Evolutionary conservation across 2,888 invertebrate species (phyloP), one percentile per base, ranked within the genome.

Genomic region (Pandemis cinnamomeana): DNA sequence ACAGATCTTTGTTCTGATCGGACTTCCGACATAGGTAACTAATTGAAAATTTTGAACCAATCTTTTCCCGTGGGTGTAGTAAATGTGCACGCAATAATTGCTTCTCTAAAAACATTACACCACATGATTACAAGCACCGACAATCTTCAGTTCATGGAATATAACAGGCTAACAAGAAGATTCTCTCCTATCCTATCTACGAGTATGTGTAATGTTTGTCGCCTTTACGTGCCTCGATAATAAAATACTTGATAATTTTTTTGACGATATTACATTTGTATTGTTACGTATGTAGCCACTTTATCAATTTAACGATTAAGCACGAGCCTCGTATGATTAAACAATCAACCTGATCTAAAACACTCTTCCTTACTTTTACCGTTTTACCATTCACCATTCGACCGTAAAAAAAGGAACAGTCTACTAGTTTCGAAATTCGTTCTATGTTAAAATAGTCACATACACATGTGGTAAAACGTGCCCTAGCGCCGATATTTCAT

Each of bases 381-480:
- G 3, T 20, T 20, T 10, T 27, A 27, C 27, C 6, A n/a, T 53
- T 53, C 7, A 44, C 44, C 10, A 44, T 44, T 44, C 7, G 44
- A 36, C 27, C 27, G 27, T 36, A 2, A 36, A 46, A 46, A 11
- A 46, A 46, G 11, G 10, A 10, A 46, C 46, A 46, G 46, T 11
- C 55, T 20, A 7, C 20, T 5, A n/a, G 15, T 48, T 5, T 36
- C 27, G 27, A 36, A 36, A 36, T 36, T 36, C 27, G 27, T 36
- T 36, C 27, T 4, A 36, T 36, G 27, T 36, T 36, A 36, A 2
- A 36, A 27, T 60, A 13, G 8, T 13, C 11, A 7, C 48, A 55
- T 46, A 44, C 62, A 48, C 55, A 55, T 60, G 48, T 44, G 58
- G 20, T 64, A 42, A 58, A 48, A 36, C 58, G 58, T 58, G 58